phyloP scores from a whole-genome alignment of 2,888 invertebrate genomes.

The Dascillus cervinus region DNA sequence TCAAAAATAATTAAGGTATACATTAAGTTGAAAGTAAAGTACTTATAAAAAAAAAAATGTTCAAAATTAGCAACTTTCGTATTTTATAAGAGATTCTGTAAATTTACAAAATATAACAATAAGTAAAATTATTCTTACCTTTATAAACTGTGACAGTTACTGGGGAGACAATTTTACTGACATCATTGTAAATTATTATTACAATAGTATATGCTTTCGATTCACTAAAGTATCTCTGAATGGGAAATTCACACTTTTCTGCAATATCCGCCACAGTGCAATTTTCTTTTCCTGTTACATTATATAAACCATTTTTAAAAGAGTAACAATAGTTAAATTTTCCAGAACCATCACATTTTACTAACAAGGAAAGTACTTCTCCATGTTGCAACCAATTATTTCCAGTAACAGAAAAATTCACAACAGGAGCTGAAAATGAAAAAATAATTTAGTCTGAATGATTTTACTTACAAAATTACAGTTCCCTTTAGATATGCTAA shows the following conservation, averaged over 20 bases:
- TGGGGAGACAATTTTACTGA: conserved; percentile 60
- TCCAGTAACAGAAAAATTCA: conserved; percentile 62
- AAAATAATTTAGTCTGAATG: conserved; percentile 4
- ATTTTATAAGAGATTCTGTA: too few species aligned
- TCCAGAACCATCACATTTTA: conserved; percentile 67
- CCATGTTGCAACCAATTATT: conserved; percentile 79
- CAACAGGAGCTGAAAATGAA: conserved; percentile 58
- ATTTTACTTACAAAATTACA: conserved; percentile 1
- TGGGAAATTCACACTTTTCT: conserved; percentile 51
- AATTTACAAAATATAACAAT: too few species aligned
- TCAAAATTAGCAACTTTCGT: too few species aligned
- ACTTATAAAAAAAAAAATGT: conserved; percentile 5
- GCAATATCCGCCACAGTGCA: conserved; percentile 44
- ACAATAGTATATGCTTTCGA: conserved; percentile 69
- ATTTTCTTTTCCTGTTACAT: conserved; percentile 70
- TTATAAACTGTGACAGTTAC: conserved; percentile 76
- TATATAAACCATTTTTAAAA: conserved; percentile 57
- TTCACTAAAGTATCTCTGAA: conserved; percentile 60
- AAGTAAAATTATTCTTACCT: conserved; percentile 49
- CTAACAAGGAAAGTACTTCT: conserved; percentile 61
- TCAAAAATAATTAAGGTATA: too few species aligned
- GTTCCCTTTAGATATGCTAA: background rate
- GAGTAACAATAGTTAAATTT: conserved; percentile 65
- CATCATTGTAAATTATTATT: conserved; percentile 69
- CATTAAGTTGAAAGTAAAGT: background rate